phyloP scores from a whole-genome alignment of 2,888 invertebrate genomes.

The Campoplex nolae region DNA sequence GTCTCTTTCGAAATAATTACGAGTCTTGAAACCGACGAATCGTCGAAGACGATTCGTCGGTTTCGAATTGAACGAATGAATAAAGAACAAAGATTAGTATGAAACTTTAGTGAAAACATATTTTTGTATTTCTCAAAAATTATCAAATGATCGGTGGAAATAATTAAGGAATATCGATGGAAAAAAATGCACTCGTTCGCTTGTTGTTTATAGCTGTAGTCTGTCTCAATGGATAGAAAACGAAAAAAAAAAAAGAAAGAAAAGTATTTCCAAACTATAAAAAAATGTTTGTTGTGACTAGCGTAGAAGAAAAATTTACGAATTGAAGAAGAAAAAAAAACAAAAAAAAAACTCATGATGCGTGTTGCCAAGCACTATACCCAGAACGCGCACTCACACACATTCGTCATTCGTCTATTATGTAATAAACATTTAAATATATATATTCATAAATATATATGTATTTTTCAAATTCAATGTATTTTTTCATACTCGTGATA shows the following conservation, averaged over 20 bases:
- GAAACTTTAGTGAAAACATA: background rate
- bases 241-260: background rate
- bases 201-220: background rate
- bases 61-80: background rate
- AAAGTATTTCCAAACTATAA: background rate
- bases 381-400: background rate
- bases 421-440: slow-evolving; percentile 64
- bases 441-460: slow-evolving; percentile 66
- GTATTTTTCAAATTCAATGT: slow-evolving; percentile 72
- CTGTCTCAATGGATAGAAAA: background rate
- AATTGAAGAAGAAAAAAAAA: background rate
- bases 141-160: background rate
- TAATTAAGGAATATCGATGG: background rate
- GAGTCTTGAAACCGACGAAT: no score
- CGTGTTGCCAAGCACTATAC: background rate
- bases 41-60: background rate
- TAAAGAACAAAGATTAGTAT: background rate
- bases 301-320: background rate
- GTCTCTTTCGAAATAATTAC: background rate
- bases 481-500: slow-evolving; percentile 77
- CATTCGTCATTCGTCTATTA: slow-evolving; percentile 61
- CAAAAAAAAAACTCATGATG: background rate
- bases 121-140: background rate
- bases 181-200: background rate
- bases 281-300: background rate